Base-by-base conservation (phyloP, 2,888 invertebrate species). In the Cancer borealis region DNA sequence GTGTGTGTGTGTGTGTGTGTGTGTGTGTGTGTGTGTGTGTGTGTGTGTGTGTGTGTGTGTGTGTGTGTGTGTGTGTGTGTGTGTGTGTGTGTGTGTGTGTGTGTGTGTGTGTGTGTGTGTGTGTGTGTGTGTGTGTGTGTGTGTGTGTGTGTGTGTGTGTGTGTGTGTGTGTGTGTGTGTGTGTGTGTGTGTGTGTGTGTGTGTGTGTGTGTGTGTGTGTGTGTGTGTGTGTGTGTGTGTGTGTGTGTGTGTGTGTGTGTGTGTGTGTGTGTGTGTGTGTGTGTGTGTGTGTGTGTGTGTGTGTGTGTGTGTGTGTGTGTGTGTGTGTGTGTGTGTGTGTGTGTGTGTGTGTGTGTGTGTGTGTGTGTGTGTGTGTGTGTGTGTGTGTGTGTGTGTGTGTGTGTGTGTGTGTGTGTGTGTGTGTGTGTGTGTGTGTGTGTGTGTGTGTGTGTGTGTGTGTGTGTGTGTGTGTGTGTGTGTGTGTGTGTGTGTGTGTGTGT, bases 71-170 rank as follows among this genome's bases (percentile, higher is more conserved):
- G n/a, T 73, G 54, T 73, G 73, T 17, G 66, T 2, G 73, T 73
- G 73, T 73, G 73, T 73, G 14, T 73, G 73, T 73, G 73, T 73
- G 14, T 14, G n/a, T n/a, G n/a, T 66, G 66, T 66, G 21, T 17
- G 66, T 73, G 73, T 73, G n/a, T 73, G 54, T 73, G 73, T 17
- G 66, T 66, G 73, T 73, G 73, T 66, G 21, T 17, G 66, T 73
- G 73, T 73, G n/a, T 73, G 54, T 73, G 73, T 17, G 66, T 2
- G 73, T 73, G 73, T 73, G 73, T 73, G 14, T 73, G 73, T 73
- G 73, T 73, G 14, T 14, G n/a, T n/a, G n/a, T 66, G 66, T 66
- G 21, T 17, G 66, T 73, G 73, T 73, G n/a, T 73, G 54, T 73
- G 73, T 17, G 66, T 66, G 73, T 73, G 73, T 66, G 21, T 17